Base-by-base conservation (phyloP, 2,113 vertebrate genomes). In the Psittacara wagleri region DNA sequence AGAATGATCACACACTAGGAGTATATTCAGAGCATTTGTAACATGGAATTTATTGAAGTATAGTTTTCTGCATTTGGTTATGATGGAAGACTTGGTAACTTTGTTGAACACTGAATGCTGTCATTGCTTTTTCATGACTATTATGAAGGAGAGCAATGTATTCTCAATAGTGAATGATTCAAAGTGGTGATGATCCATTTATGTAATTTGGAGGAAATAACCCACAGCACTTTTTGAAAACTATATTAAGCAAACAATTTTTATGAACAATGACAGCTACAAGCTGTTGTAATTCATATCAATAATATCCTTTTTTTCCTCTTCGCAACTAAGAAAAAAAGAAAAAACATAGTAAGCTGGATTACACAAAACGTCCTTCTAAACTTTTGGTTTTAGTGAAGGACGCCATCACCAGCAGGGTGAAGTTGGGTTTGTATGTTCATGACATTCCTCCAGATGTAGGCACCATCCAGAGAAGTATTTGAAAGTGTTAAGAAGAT, bases 1-100 rank as follows among this genome's bases (percentile, higher is more conserved):
- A 88, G 69, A 96, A 96, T 64, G 66, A 87, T 94, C 52, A 67
- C 68, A 92, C 17, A 54, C n/a, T 24, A 76, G 80, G 62, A 86
- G 35, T 93, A 70, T 70, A 67, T 90, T 96, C 90, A 54, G 25
- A 48, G 46, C 55, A 78, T 66, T 86, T 76, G 12, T 68, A 90
- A 64, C 10, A 82, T 66, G 35, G 49, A 77, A 86, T 69, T 92
- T 81, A 48, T 89, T 85, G n/a, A 90, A 86, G 39, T 27, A 14
- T n/a, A 41, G 19, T 66, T 24, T 84, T 86, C 27, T 37, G 39
- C 3, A 2, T 75, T 89, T 86, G 43, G 33, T 85, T 67, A 27
- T 64, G 23, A 88, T 64, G 39, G 48, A 92, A 64, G 68, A 64
- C 41, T 27, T 83, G 41, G 41, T 67, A 41, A 95, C 78, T 82